phyloP scores from a whole-genome alignment of 2,113 vertebrate genomes.

The Falcunculus frontatus region DNA sequence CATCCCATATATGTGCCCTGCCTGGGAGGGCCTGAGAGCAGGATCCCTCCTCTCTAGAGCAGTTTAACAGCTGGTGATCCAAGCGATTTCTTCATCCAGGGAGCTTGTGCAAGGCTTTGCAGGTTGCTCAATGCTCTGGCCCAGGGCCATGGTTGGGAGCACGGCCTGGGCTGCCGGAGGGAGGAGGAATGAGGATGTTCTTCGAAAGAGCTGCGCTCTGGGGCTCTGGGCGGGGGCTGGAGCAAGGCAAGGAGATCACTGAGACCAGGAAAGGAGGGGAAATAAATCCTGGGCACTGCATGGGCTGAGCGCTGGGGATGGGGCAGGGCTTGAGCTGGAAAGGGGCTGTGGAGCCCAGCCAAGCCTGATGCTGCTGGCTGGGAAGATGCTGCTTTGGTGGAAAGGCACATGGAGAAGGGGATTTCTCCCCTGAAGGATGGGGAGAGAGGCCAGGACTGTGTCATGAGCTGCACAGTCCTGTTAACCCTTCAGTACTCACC shows the following conservation, averaged over 20 bases:
- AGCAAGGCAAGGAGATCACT: not conserved
- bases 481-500: not conserved
- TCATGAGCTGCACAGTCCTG: not conserved
- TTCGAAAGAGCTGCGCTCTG: not conserved
- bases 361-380: not conserved
- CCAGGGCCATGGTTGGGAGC: not conserved
- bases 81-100: constrained; percentile 2
- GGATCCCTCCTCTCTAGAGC: not conserved
- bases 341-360: not conserved
- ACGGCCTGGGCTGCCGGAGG: not conserved
- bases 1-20: not conserved
- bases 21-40: not conserved
- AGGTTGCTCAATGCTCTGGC: constrained; percentile 18
- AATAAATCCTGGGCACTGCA: not conserved
- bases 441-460: not conserved
- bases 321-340: not conserved
- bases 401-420: not conserved
- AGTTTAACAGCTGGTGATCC: not conserved
- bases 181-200: not conserved
- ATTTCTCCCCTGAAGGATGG: not conserved
- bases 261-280: not conserved
- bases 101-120: constrained; percentile 22
- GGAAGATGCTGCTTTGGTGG: not conserved
- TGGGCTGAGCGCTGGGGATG: not conserved
- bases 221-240: not conserved